These are phyloP conservation scores for Hippopotamyrus pictus DNA, from an alignment of 2,797 vertebrate genomes.

Conservation along the genomic window DNA sequence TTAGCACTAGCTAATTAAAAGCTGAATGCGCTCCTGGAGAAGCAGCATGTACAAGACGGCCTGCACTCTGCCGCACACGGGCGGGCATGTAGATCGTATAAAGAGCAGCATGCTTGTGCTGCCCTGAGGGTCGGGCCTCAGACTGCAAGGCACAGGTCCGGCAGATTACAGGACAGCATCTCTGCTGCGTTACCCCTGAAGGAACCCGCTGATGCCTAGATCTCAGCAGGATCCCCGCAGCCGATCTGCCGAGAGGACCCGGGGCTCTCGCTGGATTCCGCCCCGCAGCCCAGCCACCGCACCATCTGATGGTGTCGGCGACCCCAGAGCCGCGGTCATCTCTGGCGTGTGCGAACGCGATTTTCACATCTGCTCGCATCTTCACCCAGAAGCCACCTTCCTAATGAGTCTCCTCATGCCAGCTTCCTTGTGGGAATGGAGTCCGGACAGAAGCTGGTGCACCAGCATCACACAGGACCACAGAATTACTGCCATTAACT, in stretches of 20 bases:
- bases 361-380: not conserved
- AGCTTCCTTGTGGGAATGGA: not conserved
- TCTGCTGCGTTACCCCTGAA: not conserved
- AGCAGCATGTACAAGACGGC: not conserved
- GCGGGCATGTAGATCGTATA: not conserved
- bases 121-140: not conserved
- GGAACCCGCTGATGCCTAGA: not conserved
- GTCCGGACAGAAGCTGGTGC: not conserved
- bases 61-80: not conserved
- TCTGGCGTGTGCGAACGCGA: not conserved
- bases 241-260: not conserved
- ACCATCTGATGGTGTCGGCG: not conserved
- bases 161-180: not conserved
- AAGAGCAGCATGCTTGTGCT: not conserved
- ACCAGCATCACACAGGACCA: not conserved
- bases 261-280: not conserved
- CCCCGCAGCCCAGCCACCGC: not conserved
- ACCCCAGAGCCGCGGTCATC: not conserved
- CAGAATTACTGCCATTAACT: slow-evolving; percentile 9
- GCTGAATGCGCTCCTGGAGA: not conserved
- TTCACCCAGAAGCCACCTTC: not conserved
- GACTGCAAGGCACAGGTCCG: not conserved
- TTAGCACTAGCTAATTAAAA: slow-evolving; percentile 1
- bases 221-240: not conserved
- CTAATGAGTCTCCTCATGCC: not conserved